Conservation (phyloP, 30 jellyfish, hydroid and myxozoan species). For the Hydractinia echinata region DNA sequence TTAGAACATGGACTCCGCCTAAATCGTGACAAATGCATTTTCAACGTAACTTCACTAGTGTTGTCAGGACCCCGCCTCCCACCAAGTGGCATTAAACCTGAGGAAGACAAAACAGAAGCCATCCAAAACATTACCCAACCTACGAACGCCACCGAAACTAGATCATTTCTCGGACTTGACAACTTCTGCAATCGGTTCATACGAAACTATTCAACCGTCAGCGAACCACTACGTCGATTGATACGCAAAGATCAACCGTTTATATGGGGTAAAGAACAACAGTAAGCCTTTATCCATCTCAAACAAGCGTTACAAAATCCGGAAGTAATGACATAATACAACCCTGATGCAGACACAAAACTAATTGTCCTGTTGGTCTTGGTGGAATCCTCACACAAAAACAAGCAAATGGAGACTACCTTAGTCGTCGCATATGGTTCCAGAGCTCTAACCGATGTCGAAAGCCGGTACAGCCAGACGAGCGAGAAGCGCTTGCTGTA, state of each 20-base stretch:
- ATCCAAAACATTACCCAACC: conserved; percentile 2
- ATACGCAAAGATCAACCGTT: no score
- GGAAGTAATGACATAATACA: no score
- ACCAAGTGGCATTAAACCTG: neutral
- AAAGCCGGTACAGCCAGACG: conserved; percentile 13
- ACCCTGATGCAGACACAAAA: no score
- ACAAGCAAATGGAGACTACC: conserved; percentile 9
- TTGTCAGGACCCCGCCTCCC: no score
- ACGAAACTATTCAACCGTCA: conserved; percentile 37
- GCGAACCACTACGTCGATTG: conserved; percentile 52
- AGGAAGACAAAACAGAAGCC: neutral
- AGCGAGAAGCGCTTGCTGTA: conserved; percentile 5
- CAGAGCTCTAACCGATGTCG: neutral
- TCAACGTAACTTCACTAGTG: no score
- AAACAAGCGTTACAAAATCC: no score
- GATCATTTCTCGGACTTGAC: conserved; percentile 31
- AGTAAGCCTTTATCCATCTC: no score
- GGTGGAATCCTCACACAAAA: conserved; percentile 2
- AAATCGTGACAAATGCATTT: no score
- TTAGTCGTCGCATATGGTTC: neutral
- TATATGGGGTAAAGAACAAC: no score
- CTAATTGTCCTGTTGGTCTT: conserved; percentile 2
- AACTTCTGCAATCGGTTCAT: conserved; percentile 17
- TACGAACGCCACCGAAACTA: neutral
- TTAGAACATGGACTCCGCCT: neutral